A percentile compares a stretch with the other conserved stretches of the same genome.
Conservation (phyloP, 1,140 invertebrate genomes). For the Drosophila biarmipes region DNA sequence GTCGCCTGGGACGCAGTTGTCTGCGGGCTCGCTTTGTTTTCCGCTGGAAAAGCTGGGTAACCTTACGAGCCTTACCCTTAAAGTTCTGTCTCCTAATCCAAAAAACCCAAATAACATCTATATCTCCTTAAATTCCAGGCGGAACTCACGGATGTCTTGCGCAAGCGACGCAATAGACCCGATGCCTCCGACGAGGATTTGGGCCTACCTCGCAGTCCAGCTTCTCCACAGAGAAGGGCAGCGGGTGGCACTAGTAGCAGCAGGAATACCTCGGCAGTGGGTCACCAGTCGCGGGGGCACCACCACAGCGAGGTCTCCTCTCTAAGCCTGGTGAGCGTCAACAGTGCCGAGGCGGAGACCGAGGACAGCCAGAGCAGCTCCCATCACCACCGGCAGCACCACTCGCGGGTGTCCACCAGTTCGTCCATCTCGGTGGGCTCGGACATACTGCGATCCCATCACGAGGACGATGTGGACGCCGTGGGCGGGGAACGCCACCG, state of each 20-base stretch:
- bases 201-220: slow-evolving; percentile 79
- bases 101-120: neutral
- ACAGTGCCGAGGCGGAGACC: slow-evolving; percentile 66
- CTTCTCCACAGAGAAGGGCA: slow-evolving; percentile 73
- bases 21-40: slow-evolving; percentile 77
- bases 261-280: slow-evolving; percentile 5
- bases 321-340: slow-evolving; percentile 74
- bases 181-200: slow-evolving; percentile 84
- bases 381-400: slow-evolving; percentile 39
- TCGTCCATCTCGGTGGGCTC: slow-evolving; percentile 56
- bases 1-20: slow-evolving; percentile 73
- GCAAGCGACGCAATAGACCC: slow-evolving; percentile 79
- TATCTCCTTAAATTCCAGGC: slow-evolving; percentile 49
- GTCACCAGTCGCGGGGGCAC: slow-evolving; percentile 27
- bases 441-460: slow-evolving; percentile 58
- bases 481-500: slow-evolving; percentile 85
- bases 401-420: slow-evolving; percentile 49
- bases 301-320: slow-evolving; percentile 70
- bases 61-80: neutral
- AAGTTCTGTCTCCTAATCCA: accelerated
- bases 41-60: slow-evolving; percentile 84
- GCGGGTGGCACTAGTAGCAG: slow-evolving; percentile 21
- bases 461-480: slow-evolving; percentile 69
- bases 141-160: slow-evolving; percentile 83
- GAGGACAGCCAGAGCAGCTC: slow-evolving; percentile 55